phyloP scores from a whole-genome alignment of 2,888 invertebrate species.

The Andrena camellia region DNA sequence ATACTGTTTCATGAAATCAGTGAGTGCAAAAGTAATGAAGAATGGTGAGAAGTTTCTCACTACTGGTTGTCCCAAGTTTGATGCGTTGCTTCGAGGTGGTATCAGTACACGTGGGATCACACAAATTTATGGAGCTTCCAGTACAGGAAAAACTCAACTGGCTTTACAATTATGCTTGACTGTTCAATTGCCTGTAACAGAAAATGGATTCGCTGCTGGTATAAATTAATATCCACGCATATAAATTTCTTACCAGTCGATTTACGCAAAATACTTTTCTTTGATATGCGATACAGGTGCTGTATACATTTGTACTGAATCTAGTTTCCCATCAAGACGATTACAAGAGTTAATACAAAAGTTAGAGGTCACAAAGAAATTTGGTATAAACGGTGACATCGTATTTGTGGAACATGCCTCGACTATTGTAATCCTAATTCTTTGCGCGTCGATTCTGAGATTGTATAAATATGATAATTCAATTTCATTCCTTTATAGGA shows the following conservation, averaged over 20 bases:
- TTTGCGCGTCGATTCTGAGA: slow-evolving; percentile 11
- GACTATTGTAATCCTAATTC: slow-evolving; percentile 78
- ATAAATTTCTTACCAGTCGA: too few relatives aligned
- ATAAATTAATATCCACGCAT: neutral
- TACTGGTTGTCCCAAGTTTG: slow-evolving; percentile 87
- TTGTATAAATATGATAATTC: slow-evolving; percentile 1
- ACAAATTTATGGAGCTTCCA: slow-evolving; percentile 93
- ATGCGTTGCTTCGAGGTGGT: slow-evolving; percentile 89
- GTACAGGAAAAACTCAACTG: slow-evolving; percentile 93
- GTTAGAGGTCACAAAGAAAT: slow-evolving; percentile 78
- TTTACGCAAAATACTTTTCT: neutral
- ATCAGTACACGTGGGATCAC: slow-evolving; percentile 89
- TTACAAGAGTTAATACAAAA: slow-evolving; percentile 86
- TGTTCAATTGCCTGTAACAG: slow-evolving; percentile 87
- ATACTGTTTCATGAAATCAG: slow-evolving; percentile 29
- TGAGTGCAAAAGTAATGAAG: slow-evolving; percentile 38
- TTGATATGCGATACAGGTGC: slow-evolving; percentile 84
- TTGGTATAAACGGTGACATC: slow-evolving; percentile 86
- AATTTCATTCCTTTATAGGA: slow-evolving; percentile 82
- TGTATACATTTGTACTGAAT: slow-evolving; percentile 92
- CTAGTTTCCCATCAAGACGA: slow-evolving; percentile 90
- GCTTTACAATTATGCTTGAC: slow-evolving; percentile 90
- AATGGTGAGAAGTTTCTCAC: slow-evolving; percentile 75
- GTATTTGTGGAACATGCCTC: slow-evolving; percentile 89
- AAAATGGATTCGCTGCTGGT: slow-evolving; percentile 87